Evolutionary conservation across 2,113 vertebrate genomes (phyloP).

Genomic region (Calypte anna): DNA sequence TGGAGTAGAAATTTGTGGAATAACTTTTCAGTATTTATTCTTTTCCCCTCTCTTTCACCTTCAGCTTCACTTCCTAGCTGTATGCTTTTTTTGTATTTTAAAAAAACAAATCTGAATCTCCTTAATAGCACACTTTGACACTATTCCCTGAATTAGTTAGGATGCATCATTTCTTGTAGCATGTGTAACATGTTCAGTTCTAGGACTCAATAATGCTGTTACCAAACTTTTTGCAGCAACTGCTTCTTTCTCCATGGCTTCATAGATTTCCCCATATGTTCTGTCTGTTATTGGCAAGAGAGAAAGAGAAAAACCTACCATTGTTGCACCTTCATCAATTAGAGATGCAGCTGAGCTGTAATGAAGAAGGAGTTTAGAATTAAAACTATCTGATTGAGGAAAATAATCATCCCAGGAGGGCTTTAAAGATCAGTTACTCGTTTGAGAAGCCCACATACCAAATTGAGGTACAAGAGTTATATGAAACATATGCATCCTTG

Average conservation of each 20-base stretch:
- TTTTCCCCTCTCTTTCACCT: neutral
- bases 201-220: neutral
- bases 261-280: neutral
- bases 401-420: neutral
- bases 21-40: neutral
- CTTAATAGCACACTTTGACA: neutral
- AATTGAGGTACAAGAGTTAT: neutral
- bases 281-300: neutral
- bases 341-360: neutral
- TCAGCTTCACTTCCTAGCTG: neutral
- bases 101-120: neutral
- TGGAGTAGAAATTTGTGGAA: neutral
- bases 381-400: neutral
- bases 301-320: neutral
- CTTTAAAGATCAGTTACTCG: neutral
- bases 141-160: neutral
- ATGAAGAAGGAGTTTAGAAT: neutral
- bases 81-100: neutral
- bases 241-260: neutral
- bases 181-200: accelerated
- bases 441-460: neutral
- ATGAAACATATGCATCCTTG: neutral
- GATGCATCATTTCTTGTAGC: neutral
- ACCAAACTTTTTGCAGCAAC: neutral
- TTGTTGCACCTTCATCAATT: neutral